Base-by-base conservation (phyloP, 1,140 invertebrate genomes). In the Papilio polytes region DNA sequence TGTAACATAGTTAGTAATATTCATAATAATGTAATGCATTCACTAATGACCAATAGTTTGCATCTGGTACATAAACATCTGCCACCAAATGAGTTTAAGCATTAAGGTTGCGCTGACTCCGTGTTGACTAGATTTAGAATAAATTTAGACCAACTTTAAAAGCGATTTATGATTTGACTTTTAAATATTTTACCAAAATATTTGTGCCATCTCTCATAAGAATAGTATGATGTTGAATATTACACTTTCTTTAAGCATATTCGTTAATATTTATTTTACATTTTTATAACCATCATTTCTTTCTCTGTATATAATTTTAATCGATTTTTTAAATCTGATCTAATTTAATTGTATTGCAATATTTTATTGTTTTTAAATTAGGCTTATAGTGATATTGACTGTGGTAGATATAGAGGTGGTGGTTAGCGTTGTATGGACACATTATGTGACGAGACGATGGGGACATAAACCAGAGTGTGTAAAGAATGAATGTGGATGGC, bases 81-180 rank as follows among this genome's bases (percentile, higher is more conserved):
- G 70, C 70, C n/a, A 36, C 31, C 41, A 74, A 74, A 74, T 46
- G 72, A 74, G 72, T 74, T 74, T 22, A 74, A 74, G 4, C 72
- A 74, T 74, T 74, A 74, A 74, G 72, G 72, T 74, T 46, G 72
- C 72, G 41, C 36, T 74, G 41, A 44, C 41, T 44, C 72, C 63
- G 20, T 72, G 66, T 72, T 72, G 66, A 31, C 66, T 72, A 72
- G 66, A 72, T 72, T 72, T 72, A 41, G 36, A 41, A 72, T 72
- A 18, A 72, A 41, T 63, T 63, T 63, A 63, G 20, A 63, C n/a
- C 1, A 63, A 63, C 59, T 63, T 63, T 63, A 63, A 63, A 63
- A 63, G 59, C 59, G 20, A 63, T 63, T 63, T 26, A 26, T 63
- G 20, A 26, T 63, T 63, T 63, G 13, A 26, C 26, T 63, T 63